Base-by-base conservation (phyloP, 2,797 vertebrate species). In the Thaleichthys pacificus region DNA sequence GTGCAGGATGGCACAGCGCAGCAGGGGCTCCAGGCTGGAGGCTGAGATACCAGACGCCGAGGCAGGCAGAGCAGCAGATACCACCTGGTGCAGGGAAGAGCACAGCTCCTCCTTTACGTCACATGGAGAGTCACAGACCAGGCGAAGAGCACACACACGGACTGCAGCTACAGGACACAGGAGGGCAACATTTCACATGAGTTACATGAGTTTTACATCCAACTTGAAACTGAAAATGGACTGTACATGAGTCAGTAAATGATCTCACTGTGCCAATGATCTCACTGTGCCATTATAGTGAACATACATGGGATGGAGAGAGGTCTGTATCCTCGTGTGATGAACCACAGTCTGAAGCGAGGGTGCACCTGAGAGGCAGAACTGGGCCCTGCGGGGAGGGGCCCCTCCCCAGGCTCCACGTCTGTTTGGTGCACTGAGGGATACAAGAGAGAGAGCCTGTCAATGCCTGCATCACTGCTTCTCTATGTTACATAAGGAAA, bases 291-390 rank as follows among this genome's bases (percentile, higher is more conserved):
- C 0, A 51, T n/a, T 67, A 69, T 14, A 51, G 17, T 17, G 49
- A 51, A 51, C 49, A 38, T 84, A 97, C 96, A 94, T 91, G 95
- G 95, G 71, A 97, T 73, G 7, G 87, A 88, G 60, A 38, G n/a
- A 1, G 75, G 68, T 7, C 79, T 69, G 9, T 88, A 58, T 24
- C 88, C 90, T 54, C 89, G 72, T 5, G 89, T 90, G 73, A 94
- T 89, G 68, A 97, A 90, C 95, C 95, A 97, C 68, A 97, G 75
- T 28, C 88, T 89, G 77, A 96, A 96, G 70, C 85, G 54, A 3
- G 86, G 86, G 65, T 94, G 87, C 65, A 76, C 69, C 61, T 5
- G 61, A 14, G n/a, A 69, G 12, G 24, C 58, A 19, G 58, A 12
- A 74, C 38, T 49, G 76, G 0, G 38, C 79, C 80, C 74, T 3